phyloP scores from a whole-genome alignment of 64 coral and sea anemone genomes.

The Montipora cactus region DNA sequence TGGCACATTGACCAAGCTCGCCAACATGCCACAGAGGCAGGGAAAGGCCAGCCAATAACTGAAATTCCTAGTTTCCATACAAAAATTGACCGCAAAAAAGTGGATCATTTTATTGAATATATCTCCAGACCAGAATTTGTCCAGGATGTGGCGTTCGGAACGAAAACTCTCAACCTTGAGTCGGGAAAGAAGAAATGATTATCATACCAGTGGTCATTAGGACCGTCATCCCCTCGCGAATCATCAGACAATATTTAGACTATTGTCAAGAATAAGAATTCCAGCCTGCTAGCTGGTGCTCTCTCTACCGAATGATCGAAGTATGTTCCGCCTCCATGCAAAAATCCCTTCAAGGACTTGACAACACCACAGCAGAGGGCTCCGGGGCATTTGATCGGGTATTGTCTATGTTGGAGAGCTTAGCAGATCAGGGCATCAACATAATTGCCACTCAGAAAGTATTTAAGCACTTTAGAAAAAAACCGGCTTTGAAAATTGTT shows the following conservation, averaged over 20 bases:
- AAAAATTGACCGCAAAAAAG: not conserved
- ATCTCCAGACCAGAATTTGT: constrained; percentile 35
- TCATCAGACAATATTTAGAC: constrained; percentile 50
- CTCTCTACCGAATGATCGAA: constrained; percentile 68
- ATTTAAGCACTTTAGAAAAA: constrained; percentile 16
- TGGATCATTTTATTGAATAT: constrained; percentile 37
- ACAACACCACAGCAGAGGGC: constrained; percentile 81
- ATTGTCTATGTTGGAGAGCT: constrained; percentile 12
- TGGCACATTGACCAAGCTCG: constrained; percentile 50
- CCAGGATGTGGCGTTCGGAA: constrained; percentile 49
- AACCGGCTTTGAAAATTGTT: not conserved
- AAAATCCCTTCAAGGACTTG: constrained; percentile 68
- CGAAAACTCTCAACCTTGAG: constrained; percentile 48
- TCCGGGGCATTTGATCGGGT: constrained; percentile 48
- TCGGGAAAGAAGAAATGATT: constrained; percentile 20
- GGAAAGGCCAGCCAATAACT: constrained; percentile 13
- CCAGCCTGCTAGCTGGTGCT: constrained; percentile 21
- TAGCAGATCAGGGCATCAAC: not conserved
- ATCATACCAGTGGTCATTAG: constrained; percentile 55
- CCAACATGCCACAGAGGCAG: constrained; percentile 33
- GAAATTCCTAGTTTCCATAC: constrained; percentile 9
- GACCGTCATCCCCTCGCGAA: constrained; percentile 63
- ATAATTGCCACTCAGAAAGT: not conserved
- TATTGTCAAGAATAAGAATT: constrained; percentile 66
- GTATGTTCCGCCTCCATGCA: constrained; percentile 62